Conservation (phyloP, 1,140 invertebrate genomes). For the Macrocentrus cingulum region DNA sequence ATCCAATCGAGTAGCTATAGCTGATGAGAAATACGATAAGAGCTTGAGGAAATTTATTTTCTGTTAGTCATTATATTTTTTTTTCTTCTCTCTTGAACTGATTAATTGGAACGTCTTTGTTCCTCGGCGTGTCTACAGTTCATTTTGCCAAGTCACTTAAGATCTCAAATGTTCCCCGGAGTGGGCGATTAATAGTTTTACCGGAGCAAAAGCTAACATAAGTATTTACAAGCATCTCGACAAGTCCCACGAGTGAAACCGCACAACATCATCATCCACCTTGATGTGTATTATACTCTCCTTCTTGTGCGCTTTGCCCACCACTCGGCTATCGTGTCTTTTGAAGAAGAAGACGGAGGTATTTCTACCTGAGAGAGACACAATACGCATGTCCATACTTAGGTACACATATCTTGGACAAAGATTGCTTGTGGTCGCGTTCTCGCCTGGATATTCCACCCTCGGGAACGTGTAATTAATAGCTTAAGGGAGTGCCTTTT, state of each 20-base stretch:
- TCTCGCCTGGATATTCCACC: constrained; percentile 18
- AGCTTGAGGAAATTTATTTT: too few relatives aligned
- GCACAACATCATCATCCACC: background rate
- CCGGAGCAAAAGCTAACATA: constrained; percentile 7
- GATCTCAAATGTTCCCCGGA: constrained; percentile 5
- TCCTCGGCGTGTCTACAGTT: background rate
- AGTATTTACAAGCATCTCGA: constrained; percentile 21
- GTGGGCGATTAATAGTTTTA: constrained; percentile 18
- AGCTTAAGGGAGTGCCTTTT: constrained; percentile 8
- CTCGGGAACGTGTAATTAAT: constrained; percentile 23
- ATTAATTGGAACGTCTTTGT: background rate
- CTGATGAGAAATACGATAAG: too few relatives aligned
- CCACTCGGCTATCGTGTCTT: too few relatives aligned
- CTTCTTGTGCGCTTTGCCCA: background rate
- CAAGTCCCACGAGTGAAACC: constrained; percentile 9
- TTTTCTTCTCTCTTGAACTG: background rate
- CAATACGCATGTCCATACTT: background rate
- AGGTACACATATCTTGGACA: constrained; percentile 6
- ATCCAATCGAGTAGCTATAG: too few relatives aligned
- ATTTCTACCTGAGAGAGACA: constrained; percentile 2
- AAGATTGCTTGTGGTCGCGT: constrained; percentile 19
- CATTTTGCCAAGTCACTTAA: constrained; percentile 15
- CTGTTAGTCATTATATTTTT: background rate
- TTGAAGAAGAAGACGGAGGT: too few relatives aligned
- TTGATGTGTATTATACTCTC: background rate